Conservation (phyloP, 2,113 vertebrate genomes). For the Thunnus maccoyii region DNA sequence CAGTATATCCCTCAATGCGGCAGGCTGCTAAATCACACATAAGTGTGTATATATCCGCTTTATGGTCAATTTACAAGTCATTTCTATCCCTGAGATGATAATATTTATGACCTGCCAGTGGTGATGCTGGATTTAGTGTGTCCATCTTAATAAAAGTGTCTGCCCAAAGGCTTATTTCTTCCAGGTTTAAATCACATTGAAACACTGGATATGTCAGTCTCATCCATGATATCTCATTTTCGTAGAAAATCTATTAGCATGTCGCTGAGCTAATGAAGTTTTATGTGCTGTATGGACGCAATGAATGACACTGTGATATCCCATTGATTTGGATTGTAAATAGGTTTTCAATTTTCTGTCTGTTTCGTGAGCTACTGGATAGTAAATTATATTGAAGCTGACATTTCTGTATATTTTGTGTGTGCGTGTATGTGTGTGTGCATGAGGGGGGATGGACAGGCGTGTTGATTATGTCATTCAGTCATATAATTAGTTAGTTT, state of each 20-base stretch:
- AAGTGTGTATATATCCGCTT: slow-evolving; percentile 60
- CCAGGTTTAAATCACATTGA: slow-evolving; percentile 61
- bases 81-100: slow-evolving; percentile 70
- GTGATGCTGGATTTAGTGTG: slow-evolving; percentile 69
- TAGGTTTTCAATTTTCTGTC: slow-evolving; percentile 77
- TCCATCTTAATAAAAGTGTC: slow-evolving; percentile 81
- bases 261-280: slow-evolving; percentile 72
- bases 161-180: slow-evolving; percentile 37
- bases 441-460: slow-evolving; percentile 39
- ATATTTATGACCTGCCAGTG: slow-evolving; percentile 80
- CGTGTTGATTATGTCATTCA: slow-evolving; percentile 70
- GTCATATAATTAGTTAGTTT: slow-evolving; percentile 80
- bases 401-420: slow-evolving; percentile 64
- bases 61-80: slow-evolving; percentile 76
- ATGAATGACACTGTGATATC: slow-evolving; percentile 75
- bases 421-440: slow-evolving; percentile 30
- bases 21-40: slow-evolving; percentile 68
- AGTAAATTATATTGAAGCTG: slow-evolving; percentile 77
- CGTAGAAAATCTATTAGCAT: slow-evolving; percentile 64
- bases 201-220: slow-evolving; percentile 53
- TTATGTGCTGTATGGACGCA: slow-evolving; percentile 65
- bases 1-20: slow-evolving; percentile 62
- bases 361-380: slow-evolving; percentile 51
- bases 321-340: slow-evolving; percentile 77
- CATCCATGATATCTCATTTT: slow-evolving; percentile 68